phyloP scores from a whole-genome alignment of 2,797 vertebrate species.

The Botia kubotai region DNA sequence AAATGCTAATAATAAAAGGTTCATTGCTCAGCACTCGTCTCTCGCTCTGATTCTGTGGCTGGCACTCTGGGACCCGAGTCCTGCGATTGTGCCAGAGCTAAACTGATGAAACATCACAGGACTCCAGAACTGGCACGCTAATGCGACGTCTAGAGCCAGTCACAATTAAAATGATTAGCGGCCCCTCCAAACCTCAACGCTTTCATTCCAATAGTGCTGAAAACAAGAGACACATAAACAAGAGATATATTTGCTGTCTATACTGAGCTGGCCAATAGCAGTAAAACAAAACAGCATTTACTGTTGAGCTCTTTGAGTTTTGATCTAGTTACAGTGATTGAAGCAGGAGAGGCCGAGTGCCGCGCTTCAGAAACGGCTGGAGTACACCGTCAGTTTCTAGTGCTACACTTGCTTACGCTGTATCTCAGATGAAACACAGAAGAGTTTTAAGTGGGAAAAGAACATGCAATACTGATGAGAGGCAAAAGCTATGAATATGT shows the following conservation, averaged over 20 bases:
- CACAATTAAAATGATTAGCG: slow-evolving; percentile 60
- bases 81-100: slow-evolving; percentile 54
- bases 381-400: slow-evolving; percentile 14
- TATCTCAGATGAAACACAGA: slow-evolving; percentile 34
- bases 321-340: slow-evolving; percentile 44
- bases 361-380: background rate
- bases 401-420: background rate
- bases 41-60: slow-evolving; percentile 34
- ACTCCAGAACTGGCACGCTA: slow-evolving; percentile 59
- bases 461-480: slow-evolving; percentile 59
- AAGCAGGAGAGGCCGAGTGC: slow-evolving; percentile 21
- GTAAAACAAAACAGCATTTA: slow-evolving; percentile 34
- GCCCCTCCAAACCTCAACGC: slow-evolving; percentile 51
- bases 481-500: slow-evolving; percentile 45
- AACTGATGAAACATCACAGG: slow-evolving; percentile 61
- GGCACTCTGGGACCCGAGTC: slow-evolving; percentile 57
- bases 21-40: slow-evolving; percentile 20
- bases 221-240: slow-evolving; percentile 2
- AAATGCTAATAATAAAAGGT: background rate
- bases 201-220: slow-evolving; percentile 43
- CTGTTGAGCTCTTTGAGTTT: slow-evolving; percentile 18
- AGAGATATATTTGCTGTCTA: slow-evolving; percentile 11
- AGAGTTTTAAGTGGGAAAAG: slow-evolving; percentile 54
- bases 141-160: slow-evolving; percentile 40
- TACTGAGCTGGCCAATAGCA: slow-evolving; percentile 5